Percentiles rank a stretch among this genome's conserved stretches.
Conservation (phyloP, 2,888 invertebrate genomes). For the Melanchra persicariae region DNA sequence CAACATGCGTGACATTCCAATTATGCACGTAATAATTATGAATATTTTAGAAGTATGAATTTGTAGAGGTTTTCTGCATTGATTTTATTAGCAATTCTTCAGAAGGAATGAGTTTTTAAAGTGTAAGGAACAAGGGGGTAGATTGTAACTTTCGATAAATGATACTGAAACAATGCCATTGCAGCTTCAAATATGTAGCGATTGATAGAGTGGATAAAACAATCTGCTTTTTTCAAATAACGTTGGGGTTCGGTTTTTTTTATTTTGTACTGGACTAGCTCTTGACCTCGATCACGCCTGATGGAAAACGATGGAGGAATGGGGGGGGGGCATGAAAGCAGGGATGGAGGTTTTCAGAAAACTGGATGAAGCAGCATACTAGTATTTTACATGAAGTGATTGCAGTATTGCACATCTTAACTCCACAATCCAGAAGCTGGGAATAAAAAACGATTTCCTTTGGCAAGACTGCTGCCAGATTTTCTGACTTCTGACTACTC, state of each 20-base stretch:
- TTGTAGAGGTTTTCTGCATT: conserved; percentile 23
- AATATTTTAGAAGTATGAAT: conserved; percentile 30
- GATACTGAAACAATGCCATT: not conserved
- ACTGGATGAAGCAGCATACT: too few species aligned
- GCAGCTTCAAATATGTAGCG: not conserved
- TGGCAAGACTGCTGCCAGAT: not conserved
- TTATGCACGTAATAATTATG: conserved; percentile 35
- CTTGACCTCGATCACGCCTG: too few species aligned
- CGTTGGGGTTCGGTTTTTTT: too few species aligned
- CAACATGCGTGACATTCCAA: conserved; percentile 31
- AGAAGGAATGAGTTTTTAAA: not conserved
- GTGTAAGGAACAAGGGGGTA: not conserved
- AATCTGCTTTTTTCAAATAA: not conserved
- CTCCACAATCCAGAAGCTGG: not conserved
- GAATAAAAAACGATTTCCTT: not conserved
- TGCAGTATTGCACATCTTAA: not conserved
- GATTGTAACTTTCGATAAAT: not conserved
- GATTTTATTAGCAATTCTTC: not conserved
- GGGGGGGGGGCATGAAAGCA: too few species aligned
- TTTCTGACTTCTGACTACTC: not conserved
- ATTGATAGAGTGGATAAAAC: not conserved
- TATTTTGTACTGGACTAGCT: too few species aligned
- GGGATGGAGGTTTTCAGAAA: too few species aligned
- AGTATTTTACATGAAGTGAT: not conserved
- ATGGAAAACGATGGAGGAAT: too few species aligned